Percentiles rank a stretch among this genome's conserved stretches.
phyloP scores from a whole-genome alignment of 2,888 invertebrate genomes.

The Chaetoderma sp. region DNA sequence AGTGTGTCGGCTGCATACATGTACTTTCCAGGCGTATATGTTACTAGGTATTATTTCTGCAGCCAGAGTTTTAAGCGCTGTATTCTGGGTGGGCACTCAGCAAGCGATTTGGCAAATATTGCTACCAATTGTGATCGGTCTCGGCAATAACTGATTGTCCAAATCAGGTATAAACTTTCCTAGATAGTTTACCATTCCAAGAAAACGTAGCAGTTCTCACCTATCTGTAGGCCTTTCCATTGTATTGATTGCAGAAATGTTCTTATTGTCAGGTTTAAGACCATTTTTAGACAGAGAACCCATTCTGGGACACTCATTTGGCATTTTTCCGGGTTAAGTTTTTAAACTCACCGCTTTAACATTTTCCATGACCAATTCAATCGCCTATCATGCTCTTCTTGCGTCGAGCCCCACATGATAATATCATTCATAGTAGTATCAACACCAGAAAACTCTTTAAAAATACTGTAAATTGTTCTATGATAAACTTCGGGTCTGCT shows the following conservation, averaged over 20 bases:
- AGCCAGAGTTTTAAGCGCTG: no score
- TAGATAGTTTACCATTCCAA: conserved; percentile 21
- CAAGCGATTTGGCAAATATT: no score
- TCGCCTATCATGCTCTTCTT: conserved; percentile 6
- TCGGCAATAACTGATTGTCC: no score
- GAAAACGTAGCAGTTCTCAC: conserved; percentile 15
- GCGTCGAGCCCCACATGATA: neutral
- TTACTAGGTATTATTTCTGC: no score
- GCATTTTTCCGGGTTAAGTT: conserved; percentile 11
- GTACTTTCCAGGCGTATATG: conserved; percentile 18
- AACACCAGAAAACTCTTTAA: conserved; percentile 7
- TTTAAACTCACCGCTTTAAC: conserved; percentile 1
- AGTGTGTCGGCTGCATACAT: conserved; percentile 20
- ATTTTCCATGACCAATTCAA: neutral
- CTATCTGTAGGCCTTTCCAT: neutral
- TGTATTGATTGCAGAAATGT: conserved; percentile 21
- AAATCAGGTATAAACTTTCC: conserved; percentile 12
- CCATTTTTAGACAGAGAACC: conserved; percentile 26
- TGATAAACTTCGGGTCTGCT: conserved; percentile 5
- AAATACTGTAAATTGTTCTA: no score
- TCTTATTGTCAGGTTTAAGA: conserved; percentile 39
- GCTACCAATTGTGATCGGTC: no score
- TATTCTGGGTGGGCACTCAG: no score
- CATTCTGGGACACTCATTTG: neutral
- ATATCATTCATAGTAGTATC: conserved; percentile 12